Conservation (phyloP, 2,113 vertebrate species). For the Peromyscus maniculatus region DNA sequence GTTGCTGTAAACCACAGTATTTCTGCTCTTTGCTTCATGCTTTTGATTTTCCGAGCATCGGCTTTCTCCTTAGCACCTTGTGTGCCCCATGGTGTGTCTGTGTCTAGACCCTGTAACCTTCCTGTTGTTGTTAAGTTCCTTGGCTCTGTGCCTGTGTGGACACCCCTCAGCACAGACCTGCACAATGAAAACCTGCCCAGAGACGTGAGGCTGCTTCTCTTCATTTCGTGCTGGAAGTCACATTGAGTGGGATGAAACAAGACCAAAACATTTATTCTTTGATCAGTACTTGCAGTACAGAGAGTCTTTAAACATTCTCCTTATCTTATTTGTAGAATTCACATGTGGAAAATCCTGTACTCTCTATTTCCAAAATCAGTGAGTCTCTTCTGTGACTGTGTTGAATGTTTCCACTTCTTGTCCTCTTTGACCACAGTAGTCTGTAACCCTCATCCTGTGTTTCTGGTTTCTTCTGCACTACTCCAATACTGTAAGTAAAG, state of each 20-base stretch:
- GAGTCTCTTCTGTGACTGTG: slow-evolving; percentile 16
- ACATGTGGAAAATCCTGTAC: neutral
- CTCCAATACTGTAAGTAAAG: neutral
- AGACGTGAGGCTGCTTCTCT: neutral
- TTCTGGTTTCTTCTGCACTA: neutral
- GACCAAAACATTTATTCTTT: neutral
- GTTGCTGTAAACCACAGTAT: neutral
- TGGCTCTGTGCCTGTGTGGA: neutral
- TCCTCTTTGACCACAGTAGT: neutral
- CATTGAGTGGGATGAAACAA: neutral
- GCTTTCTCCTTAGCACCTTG: slow-evolving; percentile 26
- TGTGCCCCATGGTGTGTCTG: neutral
- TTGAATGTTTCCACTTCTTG: neutral
- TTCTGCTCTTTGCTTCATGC: neutral
- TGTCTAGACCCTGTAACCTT: neutral
- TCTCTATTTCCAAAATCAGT: slow-evolving; percentile 22
- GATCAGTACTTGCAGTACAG: neutral
- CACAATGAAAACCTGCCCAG: neutral
- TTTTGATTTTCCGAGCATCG: neutral
- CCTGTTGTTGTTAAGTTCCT: neutral
- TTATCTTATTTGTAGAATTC: neutral
- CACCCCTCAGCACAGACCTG: neutral
- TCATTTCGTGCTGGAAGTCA: slow-evolving; percentile 4
- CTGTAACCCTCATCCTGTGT: neutral
- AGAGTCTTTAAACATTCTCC: neutral